Conservation (phyloP, 1,140 invertebrate genomes). For the Lepidurus couesii region DNA sequence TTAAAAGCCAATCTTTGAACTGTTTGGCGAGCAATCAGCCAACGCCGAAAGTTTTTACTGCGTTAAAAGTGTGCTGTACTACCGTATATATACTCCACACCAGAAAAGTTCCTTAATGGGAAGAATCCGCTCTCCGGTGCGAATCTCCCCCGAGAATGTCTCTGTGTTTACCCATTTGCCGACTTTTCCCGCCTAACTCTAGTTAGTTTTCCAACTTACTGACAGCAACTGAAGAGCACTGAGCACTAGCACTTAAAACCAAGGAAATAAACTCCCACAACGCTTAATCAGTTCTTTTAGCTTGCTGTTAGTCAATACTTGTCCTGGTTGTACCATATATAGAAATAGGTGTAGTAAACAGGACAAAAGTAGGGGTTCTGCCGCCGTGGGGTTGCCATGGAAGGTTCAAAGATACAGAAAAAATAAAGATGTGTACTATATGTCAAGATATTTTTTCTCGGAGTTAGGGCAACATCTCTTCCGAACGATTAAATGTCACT, state of each 20-base stretch:
- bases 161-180: background rate
- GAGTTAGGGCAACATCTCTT: background rate
- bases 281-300: background rate
- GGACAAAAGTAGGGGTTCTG: background rate
- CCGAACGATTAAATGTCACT: conserved; percentile 12
- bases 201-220: background rate
- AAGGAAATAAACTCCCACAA: background rate
- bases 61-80: background rate
- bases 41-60: background rate
- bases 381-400: background rate
- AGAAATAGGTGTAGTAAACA: background rate
- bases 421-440: background rate
- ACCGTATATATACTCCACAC: background rate
- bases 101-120: background rate
- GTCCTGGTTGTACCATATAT: background rate
- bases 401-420: background rate
- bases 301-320: background rate
- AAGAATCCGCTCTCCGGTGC: background rate
- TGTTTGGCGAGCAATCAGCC: background rate
- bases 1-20: background rate
- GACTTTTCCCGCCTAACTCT: background rate
- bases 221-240: background rate
- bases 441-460: background rate
- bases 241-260: background rate
- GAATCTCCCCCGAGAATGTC: background rate